Conservation (phyloP, 2,797 vertebrate species). For the Luscinia luscinia region DNA sequence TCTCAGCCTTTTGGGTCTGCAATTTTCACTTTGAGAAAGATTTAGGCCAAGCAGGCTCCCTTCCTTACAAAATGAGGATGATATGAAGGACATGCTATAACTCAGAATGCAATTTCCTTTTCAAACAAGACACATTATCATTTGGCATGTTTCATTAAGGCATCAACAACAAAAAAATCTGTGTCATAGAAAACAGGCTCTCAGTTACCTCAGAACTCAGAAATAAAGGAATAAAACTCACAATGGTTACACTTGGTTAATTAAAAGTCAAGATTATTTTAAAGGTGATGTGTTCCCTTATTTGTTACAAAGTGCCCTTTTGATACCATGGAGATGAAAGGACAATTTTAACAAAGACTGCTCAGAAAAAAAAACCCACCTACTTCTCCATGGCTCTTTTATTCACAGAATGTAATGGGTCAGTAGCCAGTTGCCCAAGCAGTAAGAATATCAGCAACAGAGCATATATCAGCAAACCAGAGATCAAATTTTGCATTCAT, state of each 20-base stretch:
- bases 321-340: constrained; percentile 36
- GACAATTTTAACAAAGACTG: neutral
- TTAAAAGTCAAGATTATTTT: constrained; percentile 15
- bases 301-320: neutral
- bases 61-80: neutral
- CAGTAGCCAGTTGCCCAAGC: neutral
- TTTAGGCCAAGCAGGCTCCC: neutral
- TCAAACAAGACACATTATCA: neutral
- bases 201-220: neutral
- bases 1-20: neutral
- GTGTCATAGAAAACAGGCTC: neutral
- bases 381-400: neutral
- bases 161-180: neutral
- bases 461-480: neutral
- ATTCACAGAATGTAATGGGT: neutral
- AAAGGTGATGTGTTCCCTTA: neutral
- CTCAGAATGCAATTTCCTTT: neutral
- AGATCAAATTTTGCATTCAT: neutral
- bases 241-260: constrained; percentile 3
- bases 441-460: neutral
- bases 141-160: neutral
- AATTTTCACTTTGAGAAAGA: neutral
- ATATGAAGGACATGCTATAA: neutral
- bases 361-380: neutral
- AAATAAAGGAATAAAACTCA: neutral